Base-by-base conservation (phyloP, 2,797 vertebrate species). In the Rhinatrema bivittatum region DNA sequence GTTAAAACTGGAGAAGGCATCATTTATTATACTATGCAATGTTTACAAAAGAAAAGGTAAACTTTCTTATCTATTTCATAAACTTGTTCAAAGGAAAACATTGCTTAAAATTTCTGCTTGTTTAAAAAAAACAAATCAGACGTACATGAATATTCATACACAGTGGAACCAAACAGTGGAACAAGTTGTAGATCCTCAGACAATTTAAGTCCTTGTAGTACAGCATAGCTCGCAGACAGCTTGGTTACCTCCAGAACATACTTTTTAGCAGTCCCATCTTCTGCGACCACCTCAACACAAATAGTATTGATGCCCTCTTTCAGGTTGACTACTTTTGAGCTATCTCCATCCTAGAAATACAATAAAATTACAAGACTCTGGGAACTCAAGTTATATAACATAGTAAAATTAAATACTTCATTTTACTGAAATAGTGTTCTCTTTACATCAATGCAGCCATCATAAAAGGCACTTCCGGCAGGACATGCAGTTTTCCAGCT, bases 191-290 rank as follows among this genome's bases (percentile, higher is more conserved):
- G 19, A 26, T 61, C 35, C 36, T 43, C 67, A 7, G 68, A 46
- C 43, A 78, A 16, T 14, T 28, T 23, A 27, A 84, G 61, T 29
- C 51, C 20, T 17, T 56, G 70, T 20, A 83, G 62, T 39, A 63
- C 61, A 16, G 71, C 70, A 2, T 48, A 27, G 20, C 48, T 70
- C 10, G 70, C 53, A 18, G 74, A 78, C 9, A 86, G 36, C 32
- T 56, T 78, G 13, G 39, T 71, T 23, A 82, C 42, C 20, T 72
- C 64, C 20, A 76, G 44, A 4, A 28, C 24, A 50, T 86, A 82
- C 15, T 40, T 78, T 57, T 82, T 78, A 2, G 41, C 3, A 6
- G 74, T 74, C 11, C 78, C 78, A 48, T 82, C 75, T 44, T 82
- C 77, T 16, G 82, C 71, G 5, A 74, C 57, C 42, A 84, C 76